Evolutionary conservation across 2,113 vertebrate species (phyloP), one percentile per base, ranked within the genome.

Genomic region (Galbula dea): DNA sequence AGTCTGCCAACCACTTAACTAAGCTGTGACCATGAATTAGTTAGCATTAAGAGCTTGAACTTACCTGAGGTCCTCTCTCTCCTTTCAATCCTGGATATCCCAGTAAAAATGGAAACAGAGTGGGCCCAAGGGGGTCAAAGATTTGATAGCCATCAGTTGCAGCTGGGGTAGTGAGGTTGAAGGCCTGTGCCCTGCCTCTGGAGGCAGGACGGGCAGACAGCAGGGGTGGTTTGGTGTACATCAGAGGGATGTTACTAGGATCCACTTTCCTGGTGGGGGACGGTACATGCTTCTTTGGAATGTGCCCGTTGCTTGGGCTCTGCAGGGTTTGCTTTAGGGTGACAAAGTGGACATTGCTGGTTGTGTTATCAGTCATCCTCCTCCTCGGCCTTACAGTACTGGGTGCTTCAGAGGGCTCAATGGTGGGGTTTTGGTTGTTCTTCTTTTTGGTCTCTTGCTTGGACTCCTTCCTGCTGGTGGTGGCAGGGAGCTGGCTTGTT

Each of bases 61-160:
- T 98, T 97, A 99, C 99, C 98, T 96, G 97, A 45, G 96, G 96
- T 96, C 99, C 99, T 65, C 97, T 98, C 92, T 99, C 98, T 95
- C 99, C 99, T 97, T 99, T 99, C 88, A 96, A 91, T 55, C 98
- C 98, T 7, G 98, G 98, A 96, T 97, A 96, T 94, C 98, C 98
- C 89, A 97, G 95, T 52, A 98, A 91, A 93, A 98, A 96, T 1
- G 98, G 98, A 96, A 98, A 98, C 0, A 97, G 97, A 16, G 98
- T 99, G 26, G 98, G 98, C 74, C 97, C 98, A 21, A 97, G 67
- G 58, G 94, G 89, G 58, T 98, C 96, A 73, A 98, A 98, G 89
- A 98, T 97, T 27, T 98, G 98, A 88, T 98, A 98, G 88, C 96
- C 98, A 55, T 98, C 98, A 12, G 97, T 97, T 15, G 98, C 97